phyloP scores from a whole-genome alignment of 2,113 vertebrate species.

The Chinchilla lanigera region DNA sequence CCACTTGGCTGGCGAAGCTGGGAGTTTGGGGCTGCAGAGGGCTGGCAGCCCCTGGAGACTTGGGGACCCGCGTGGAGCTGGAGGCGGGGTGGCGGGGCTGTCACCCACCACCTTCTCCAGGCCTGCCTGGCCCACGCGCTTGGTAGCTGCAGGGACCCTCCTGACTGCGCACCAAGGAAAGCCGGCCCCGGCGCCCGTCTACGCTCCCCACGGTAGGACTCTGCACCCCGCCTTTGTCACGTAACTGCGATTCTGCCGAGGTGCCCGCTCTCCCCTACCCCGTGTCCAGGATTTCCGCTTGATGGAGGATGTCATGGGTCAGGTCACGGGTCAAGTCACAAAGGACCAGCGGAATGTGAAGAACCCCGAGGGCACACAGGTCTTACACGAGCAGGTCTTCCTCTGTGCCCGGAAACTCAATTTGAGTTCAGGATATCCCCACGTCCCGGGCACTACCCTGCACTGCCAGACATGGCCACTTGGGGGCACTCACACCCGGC shows the following conservation, averaged over 20 bases:
- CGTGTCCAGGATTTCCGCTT: no score
- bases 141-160: not conserved
- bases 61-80: not conserved
- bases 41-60: not conserved
- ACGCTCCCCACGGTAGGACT: not conserved
- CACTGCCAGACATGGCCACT: not conserved
- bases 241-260: not conserved
- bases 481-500: constrained; percentile 27
- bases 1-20: not conserved
- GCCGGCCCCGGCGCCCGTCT: not conserved
- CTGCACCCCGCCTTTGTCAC: not conserved
- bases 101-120: not conserved
- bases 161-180: not conserved
- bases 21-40: not conserved
- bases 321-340: no score
- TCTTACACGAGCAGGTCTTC: not conserved
- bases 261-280: not conserved
- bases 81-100: not conserved
- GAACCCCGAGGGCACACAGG: rapidly evolving
- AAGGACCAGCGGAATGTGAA: not conserved
- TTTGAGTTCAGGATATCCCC: not conserved
- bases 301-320: no score
- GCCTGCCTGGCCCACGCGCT: not conserved
- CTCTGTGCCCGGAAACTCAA: not conserved
- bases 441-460: not conserved